Percentiles rank a stretch among this genome's conserved stretches.
phyloP scores from a whole-genome alignment of 1,140 invertebrate species.

The Zaprionus inermis region DNA sequence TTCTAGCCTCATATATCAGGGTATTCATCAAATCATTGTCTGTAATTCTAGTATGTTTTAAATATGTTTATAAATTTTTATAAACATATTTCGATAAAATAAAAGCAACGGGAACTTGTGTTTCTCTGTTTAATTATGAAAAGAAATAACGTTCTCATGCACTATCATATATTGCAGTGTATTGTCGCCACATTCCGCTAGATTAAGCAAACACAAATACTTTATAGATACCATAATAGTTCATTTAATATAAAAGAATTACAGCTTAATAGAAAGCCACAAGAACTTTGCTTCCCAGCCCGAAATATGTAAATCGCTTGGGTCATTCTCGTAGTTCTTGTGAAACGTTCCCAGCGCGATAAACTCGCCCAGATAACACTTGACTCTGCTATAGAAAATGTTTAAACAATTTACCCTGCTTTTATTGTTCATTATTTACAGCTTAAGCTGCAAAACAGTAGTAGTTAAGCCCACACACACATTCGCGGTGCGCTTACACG shows the following conservation, averaged over 20 bases:
- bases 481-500: constrained; percentile 18
- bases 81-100: no score
- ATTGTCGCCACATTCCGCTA: not conserved
- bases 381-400: not conserved
- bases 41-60: no score
- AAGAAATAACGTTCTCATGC: no score
- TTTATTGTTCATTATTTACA: constrained; percentile 9
- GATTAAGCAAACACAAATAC: not conserved
- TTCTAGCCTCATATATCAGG: no score
- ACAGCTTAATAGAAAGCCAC: not conserved
- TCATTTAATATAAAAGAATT: not conserved
- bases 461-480: not conserved
- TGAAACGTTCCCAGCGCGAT: not conserved
- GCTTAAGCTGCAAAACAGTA: constrained; percentile 14
- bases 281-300: not conserved
- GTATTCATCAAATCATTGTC: no score
- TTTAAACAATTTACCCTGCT: not conserved
- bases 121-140: no score
- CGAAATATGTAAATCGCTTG: not conserved
- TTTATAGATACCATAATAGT: not conserved
- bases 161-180: no score
- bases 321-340: not conserved
- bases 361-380: not conserved
- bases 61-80: no score
- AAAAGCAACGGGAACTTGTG: no score